A percentile compares a stretch with the other conserved stretches of the same genome.
Evolutionary conservation across 2,797 vertebrate species (phyloP).

Genomic region (Pteropus rufus): DNA sequence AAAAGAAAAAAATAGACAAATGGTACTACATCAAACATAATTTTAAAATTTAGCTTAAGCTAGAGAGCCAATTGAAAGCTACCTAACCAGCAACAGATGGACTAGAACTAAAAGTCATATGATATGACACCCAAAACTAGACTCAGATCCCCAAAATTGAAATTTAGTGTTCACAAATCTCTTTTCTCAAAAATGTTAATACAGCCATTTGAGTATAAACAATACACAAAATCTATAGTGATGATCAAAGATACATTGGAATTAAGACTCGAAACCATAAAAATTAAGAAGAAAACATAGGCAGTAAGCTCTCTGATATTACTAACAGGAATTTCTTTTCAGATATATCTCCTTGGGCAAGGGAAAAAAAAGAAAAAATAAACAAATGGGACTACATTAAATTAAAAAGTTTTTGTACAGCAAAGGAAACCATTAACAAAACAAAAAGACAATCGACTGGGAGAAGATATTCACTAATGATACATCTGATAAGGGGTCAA

Average conservation of each 20-base stretch:
- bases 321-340: too few species aligned
- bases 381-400: too few species aligned
- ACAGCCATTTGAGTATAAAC: neutral
- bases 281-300: too few species aligned
- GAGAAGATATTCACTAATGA: too few species aligned
- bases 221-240: neutral
- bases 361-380: too few species aligned
- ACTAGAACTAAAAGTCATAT: neutral
- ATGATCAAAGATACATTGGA: neutral
- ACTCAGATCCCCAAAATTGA: neutral
- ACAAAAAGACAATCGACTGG: too few species aligned
- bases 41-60: constrained; percentile 15
- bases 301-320: too few species aligned
- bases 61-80: neutral
- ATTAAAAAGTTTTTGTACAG: too few species aligned
- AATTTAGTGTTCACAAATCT: neutral
- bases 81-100: neutral
- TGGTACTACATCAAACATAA: neutral
- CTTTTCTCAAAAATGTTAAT: constrained; percentile 11
- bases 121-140: neutral
- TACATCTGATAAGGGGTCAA: too few species aligned
- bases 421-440: too few species aligned
- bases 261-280: neutral
- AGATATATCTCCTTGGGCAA: too few species aligned
- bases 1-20: neutral